Base-by-base conservation (phyloP, 2,888 invertebrate genomes). In the Synergus laeviventris region DNA sequence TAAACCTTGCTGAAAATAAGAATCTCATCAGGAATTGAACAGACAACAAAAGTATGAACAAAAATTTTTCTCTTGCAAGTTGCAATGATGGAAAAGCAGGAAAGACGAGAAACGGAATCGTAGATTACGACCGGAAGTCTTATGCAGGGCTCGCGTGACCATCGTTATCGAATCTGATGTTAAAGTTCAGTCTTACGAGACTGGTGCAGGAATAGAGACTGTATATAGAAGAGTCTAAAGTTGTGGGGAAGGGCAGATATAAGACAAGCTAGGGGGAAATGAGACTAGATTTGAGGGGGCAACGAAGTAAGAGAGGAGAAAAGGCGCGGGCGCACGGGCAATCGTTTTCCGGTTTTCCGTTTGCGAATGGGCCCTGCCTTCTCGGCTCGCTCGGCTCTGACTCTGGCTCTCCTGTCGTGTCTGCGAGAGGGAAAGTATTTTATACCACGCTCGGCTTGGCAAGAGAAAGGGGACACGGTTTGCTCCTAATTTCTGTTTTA, bases 391-490 rank as follows among this genome's bases (percentile, higher is more conserved):
- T 66, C 79, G n/a, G n/a, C 54, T 24, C 38, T 64, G 56, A 14
- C 75, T 42, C 76, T 56, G 78, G 61, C 77, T 74, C 59, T 79
- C 80, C 78, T 75, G 74, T 76, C 75, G 81, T 80, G 84, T 82
- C 82, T 84, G 82, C 87, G 88, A 91, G 89, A 91, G 91, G 88
- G 91, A 91, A 91, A 91, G 90, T 91, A 90, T 89, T 90, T 89
- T 90, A 87, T 89, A 87, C 85, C 89, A 90, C 90, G 90, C 89
- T 91, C 90, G 86, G 90, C 89, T 90, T 90, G 87, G 90, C 88
- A 91, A 90, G 90, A 90, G 90, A 91, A 91, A 91, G 91, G 91
- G 90, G 90, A 90, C 90, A 91, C 87, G 89, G 87, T 89, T 87
- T 89, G 89, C 89, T 91, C 90, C 90, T 89, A 91, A 91, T 91